Evolutionary conservation across 2,888 invertebrate genomes (phyloP).

Genomic region (Agapostemon virescens): DNA sequence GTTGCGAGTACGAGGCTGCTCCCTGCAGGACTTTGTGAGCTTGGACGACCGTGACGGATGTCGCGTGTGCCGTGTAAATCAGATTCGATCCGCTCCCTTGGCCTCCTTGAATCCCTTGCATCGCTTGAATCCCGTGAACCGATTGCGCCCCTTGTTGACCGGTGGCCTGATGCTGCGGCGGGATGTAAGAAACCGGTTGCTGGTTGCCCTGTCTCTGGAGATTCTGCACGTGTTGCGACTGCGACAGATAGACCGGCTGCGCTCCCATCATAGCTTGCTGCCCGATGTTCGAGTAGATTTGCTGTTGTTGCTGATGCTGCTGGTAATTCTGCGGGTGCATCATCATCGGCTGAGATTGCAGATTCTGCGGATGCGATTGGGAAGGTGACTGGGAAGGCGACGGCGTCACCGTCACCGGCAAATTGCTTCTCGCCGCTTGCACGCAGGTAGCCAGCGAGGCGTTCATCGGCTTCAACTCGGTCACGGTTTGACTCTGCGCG

Average conservation of each 20-base stretch:
- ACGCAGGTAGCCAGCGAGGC: conserved; percentile 61
- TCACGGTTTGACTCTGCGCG: conserved; percentile 60
- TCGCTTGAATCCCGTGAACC: conserved; percentile 31
- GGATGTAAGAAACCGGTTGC: conserved; percentile 62
- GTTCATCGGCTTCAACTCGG: conserved; percentile 63
- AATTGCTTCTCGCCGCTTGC: conserved; percentile 66
- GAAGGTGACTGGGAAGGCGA: not conserved
- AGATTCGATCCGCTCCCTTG: conserved; percentile 59
- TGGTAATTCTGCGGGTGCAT: conserved; percentile 75
- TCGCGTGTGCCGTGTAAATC: conserved; percentile 75
- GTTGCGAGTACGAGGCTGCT: conserved; percentile 65
- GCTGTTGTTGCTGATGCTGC: conserved; percentile 76
- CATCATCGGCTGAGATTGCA: conserved; percentile 67
- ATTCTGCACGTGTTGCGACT: conserved; percentile 67
- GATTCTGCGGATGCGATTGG: conserved; percentile 50
- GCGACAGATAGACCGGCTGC: conserved; percentile 66
- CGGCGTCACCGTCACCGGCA: conserved; percentile 62
- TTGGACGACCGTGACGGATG: conserved; percentile 72
- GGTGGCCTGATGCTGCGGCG: conserved; percentile 67
- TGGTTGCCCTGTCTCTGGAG: conserved; percentile 63
- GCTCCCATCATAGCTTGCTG: conserved; percentile 54
- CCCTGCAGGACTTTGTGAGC: conserved; percentile 69
- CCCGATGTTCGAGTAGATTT: conserved; percentile 76
- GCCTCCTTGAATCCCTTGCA: not conserved
- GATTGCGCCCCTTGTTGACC: conserved; percentile 60